Evolutionary conservation across 2,888 invertebrate genomes (phyloP).

Genomic region (Ormia ochracea): DNA sequence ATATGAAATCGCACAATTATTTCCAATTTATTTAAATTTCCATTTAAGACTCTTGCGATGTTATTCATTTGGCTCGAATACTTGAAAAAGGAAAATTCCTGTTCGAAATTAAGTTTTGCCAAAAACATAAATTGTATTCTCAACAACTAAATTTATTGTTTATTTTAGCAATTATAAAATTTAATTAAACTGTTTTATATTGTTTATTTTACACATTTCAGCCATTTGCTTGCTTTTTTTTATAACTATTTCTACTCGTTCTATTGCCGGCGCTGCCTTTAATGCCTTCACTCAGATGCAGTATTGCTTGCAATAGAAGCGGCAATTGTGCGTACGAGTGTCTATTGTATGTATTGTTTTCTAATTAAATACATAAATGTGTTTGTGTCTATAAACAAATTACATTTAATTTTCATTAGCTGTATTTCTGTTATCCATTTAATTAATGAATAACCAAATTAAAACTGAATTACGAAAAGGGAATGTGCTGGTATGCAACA

Average conservation of each 20-base stretch:
- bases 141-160: constrained; percentile 39
- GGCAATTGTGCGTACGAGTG: no score
- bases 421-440: constrained; percentile 31
- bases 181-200: constrained; percentile 50
- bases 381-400: constrained; percentile 21
- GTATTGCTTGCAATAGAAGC: no score
- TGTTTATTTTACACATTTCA: constrained; percentile 32
- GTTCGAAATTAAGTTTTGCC: constrained; percentile 26
- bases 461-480: constrained; percentile 28
- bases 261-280: background rate
- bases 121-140: constrained; percentile 29
- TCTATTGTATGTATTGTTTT: background rate
- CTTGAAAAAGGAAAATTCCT: background rate
- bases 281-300: no score
- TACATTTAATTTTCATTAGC: constrained; percentile 43
- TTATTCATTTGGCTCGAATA: background rate
- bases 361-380: background rate
- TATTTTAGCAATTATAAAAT: constrained; percentile 43
- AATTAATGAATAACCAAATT: constrained; percentile 36
- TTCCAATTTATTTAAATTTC: background rate
- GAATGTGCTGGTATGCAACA: background rate
- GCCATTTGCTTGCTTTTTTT: background rate
- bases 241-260: background rate
- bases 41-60: background rate
- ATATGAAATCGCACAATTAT: no score